A percentile compares a stretch with the other conserved stretches of the same genome.
These are phyloP conservation scores for Eupeodes latifasciatus DNA, from an alignment of 2,888 invertebrate genomes.

Conservation along the genomic window DNA sequence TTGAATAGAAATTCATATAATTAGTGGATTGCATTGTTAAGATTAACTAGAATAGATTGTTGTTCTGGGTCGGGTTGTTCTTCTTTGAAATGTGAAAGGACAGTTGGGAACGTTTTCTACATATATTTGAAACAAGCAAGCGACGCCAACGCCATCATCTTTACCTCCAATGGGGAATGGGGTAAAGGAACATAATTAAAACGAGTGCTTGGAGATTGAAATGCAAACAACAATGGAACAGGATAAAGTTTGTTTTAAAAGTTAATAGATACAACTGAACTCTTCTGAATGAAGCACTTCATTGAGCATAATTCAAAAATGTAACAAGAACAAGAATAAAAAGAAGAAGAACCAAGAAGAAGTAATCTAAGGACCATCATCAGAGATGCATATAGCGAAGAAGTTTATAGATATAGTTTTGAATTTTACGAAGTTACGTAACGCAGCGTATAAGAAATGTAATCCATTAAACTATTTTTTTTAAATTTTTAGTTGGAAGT, in stretches of 20 bases:
- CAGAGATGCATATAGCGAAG: too few species aligned
- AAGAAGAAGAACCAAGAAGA: too few species aligned
- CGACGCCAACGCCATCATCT: too few species aligned
- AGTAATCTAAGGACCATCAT: too few species aligned
- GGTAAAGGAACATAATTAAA: constrained; percentile 11
- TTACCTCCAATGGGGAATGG: too few species aligned
- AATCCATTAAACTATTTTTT: constrained; percentile 5
- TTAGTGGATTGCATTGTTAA: constrained; percentile 73
- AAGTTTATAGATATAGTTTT: too few species aligned
- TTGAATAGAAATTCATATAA: constrained; percentile 67
- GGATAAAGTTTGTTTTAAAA: constrained; percentile 30
- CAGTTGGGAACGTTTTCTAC: constrained; percentile 4
- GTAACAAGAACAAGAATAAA: background rate
- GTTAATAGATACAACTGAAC: constrained; percentile 21
- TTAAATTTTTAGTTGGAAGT: constrained; percentile 7
- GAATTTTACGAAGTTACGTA: too few species aligned
- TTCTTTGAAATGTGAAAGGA: background rate
- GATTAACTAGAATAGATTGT: constrained; percentile 68
- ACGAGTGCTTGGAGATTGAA: constrained; percentile 32
- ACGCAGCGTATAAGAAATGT: background rate
- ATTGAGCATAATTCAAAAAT: constrained; percentile 34
- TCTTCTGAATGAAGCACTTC: constrained; percentile 9
- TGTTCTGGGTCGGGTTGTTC: constrained; percentile 26
- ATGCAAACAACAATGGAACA: constrained; percentile 16
- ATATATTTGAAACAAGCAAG: background rate